Percentiles rank a stretch among this genome's conserved stretches.
Evolutionary conservation across 2,797 vertebrate genomes (phyloP).

Genomic region (Crocidura indochinensis): DNA sequence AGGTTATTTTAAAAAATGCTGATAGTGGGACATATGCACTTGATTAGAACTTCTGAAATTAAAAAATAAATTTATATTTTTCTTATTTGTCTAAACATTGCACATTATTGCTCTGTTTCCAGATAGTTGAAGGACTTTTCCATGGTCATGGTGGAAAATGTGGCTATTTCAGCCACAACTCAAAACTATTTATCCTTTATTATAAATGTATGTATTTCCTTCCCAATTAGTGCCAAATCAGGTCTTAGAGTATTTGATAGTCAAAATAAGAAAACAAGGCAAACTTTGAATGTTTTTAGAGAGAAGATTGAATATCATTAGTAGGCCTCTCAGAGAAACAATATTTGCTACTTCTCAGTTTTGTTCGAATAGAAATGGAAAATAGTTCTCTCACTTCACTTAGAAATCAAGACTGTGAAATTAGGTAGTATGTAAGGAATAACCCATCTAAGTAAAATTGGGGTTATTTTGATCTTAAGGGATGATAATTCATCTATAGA

Average conservation of each 20-base stretch:
- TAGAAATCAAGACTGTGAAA: conserved; percentile 57
- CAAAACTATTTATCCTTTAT: neutral
- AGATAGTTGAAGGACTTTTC: neutral
- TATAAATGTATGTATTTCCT: neutral
- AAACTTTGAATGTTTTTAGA: neutral
- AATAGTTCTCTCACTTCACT: conserved; percentile 27
- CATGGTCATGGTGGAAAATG: neutral
- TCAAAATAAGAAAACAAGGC: neutral
- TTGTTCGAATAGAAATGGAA: neutral
- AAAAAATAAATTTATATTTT: too few species aligned
- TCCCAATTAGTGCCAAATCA: too few species aligned
- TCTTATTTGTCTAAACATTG: neutral
- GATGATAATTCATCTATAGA: conserved; percentile 59
- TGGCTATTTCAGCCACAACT: neutral
- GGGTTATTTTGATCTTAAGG: conserved; percentile 72
- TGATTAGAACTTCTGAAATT: neutral
- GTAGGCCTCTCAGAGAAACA: neutral
- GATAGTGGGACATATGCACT: neutral
- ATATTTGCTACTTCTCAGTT: conserved; percentile 38
- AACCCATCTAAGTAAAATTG: conserved; percentile 72
- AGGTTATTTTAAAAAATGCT: neutral
- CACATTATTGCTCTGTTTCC: neutral
- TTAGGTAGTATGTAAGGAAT: conserved; percentile 8
- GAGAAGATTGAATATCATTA: neutral
- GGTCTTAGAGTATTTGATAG: too few species aligned